A percentile compares a stretch with the other conserved stretches of the same genome.
phyloP scores from a whole-genome alignment of 2,797 vertebrate genomes.

The Sparidentex hasta region DNA sequence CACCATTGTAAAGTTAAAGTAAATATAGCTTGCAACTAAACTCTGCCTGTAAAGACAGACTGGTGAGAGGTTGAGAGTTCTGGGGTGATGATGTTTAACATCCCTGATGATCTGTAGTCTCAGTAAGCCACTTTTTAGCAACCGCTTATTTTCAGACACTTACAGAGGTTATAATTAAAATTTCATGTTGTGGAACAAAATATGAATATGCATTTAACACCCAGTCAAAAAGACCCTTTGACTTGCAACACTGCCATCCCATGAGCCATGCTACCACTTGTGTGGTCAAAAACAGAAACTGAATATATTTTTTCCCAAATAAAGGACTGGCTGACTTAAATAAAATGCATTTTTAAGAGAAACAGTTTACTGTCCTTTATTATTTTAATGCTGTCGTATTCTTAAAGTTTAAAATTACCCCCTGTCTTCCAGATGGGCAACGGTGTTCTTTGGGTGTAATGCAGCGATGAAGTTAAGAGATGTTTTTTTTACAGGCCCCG shows the following conservation, averaged over 20 bases:
- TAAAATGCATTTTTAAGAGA: background rate
- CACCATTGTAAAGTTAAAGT: too few species aligned
- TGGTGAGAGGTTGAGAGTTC: too few species aligned
- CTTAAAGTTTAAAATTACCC: conserved; percentile 11
- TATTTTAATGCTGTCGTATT: background rate
- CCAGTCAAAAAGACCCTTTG: too few species aligned
- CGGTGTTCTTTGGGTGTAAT: background rate
- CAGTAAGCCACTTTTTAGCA: too few species aligned
- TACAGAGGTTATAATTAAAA: too few species aligned
- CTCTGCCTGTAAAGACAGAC: too few species aligned
- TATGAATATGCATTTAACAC: too few species aligned
- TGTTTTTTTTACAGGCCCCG: conserved; percentile 35
- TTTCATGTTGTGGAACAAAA: too few species aligned
- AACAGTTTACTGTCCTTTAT: background rate
- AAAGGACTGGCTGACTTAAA: background rate
- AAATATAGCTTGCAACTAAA: too few species aligned
- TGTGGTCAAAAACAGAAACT: background rate
- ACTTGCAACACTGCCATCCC: background rate
- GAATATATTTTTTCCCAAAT: background rate
- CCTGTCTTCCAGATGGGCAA: background rate
- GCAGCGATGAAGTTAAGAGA: conserved; percentile 35
- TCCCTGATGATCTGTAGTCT: too few species aligned
- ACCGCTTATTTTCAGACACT: too few species aligned
- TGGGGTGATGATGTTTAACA: too few species aligned
- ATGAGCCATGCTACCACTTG: background rate